phyloP scores from a whole-genome alignment of 2,113 vertebrate genomes.

The western clawed frog (Xenopus tropicalis) region DNA sequence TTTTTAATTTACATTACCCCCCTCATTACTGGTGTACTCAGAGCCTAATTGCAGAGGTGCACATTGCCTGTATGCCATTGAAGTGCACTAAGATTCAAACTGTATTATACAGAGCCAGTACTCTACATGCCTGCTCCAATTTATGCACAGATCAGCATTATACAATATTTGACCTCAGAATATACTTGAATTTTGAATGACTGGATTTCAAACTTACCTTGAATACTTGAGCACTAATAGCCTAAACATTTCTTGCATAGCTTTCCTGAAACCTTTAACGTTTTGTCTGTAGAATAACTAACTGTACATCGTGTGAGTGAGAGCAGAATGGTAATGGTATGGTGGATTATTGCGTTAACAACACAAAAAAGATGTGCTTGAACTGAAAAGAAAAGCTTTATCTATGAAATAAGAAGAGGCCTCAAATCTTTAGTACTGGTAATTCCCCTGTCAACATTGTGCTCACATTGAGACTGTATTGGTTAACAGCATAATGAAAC shows the following conservation, averaged over 20 bases:
- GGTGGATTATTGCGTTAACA: not conserved
- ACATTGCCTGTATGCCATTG: too few relatives aligned
- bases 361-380: not conserved
- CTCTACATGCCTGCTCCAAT: too few relatives aligned
- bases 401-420: too few relatives aligned
- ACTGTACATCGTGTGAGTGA: conserved; percentile 3
- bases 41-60: too few relatives aligned
- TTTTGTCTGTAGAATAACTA: not conserved
- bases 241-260: conserved; percentile 20
- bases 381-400: too few relatives aligned
- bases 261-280: not conserved
- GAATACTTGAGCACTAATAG: conserved; percentile 7
- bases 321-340: conserved; percentile 6
- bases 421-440: not conserved
- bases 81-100: too few relatives aligned
- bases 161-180: conserved; percentile 17
- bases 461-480: not conserved
- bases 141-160: conserved; percentile 5
- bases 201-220: conserved; percentile 23
- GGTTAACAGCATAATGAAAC: not conserved
- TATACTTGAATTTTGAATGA: conserved; percentile 18
- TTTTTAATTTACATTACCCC: too few relatives aligned
- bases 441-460: not conserved
- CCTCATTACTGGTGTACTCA: too few relatives aligned
- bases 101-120: too few relatives aligned